These are phyloP conservation scores for Heteropelma amictum DNA, from an alignment of 2,888 invertebrate genomes.

Conservation along the genomic window DNA sequence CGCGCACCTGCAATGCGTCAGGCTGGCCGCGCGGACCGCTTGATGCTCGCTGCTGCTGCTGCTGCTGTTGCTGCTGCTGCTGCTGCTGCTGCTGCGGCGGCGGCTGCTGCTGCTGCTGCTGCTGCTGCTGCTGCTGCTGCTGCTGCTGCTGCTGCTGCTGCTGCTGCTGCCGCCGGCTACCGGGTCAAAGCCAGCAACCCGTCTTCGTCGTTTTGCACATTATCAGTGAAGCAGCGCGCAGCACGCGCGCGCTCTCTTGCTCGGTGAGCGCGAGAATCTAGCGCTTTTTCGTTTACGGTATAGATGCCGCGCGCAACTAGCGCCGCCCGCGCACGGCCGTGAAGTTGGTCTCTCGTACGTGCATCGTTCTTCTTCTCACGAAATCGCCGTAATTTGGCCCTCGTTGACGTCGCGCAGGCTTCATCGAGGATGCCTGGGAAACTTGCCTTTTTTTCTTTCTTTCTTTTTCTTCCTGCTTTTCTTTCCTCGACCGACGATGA, in stretches of 20 bases:
- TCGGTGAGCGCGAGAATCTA: conserved; percentile 33
- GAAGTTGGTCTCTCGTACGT: conserved; percentile 9
- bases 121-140: conserved; percentile 79
- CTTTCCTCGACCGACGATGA: background rate
- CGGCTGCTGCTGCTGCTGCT: conserved; percentile 79
- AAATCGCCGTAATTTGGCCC: background rate
- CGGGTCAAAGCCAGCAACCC: conserved; percentile 73
- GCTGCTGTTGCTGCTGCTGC: background rate
- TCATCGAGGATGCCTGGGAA: background rate
- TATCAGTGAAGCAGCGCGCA: conserved; percentile 29
- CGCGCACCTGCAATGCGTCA: conserved; percentile 93
- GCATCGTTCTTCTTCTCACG: conserved; percentile 12
- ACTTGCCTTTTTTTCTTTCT: background rate
- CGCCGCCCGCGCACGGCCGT: background rate
- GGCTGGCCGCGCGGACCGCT: conserved; percentile 78
- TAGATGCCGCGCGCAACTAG: conserved; percentile 41
- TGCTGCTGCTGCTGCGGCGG: conserved; percentile 21
- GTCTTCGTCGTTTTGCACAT: conserved; percentile 30
- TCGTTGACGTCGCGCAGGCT: background rate
- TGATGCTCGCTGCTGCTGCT: conserved; percentile 9
- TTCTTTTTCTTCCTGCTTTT: background rate
- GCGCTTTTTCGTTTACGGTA: too few species aligned
- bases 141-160: conserved; percentile 77
- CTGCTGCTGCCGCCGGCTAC: conserved; percentile 79
- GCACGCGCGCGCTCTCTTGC: conserved; percentile 36